A percentile compares a stretch with the other conserved stretches of the same genome.
These are phyloP conservation scores for Cavia porcellus DNA, from an alignment of 2,113 vertebrate species.

Conservation along the genomic window DNA sequence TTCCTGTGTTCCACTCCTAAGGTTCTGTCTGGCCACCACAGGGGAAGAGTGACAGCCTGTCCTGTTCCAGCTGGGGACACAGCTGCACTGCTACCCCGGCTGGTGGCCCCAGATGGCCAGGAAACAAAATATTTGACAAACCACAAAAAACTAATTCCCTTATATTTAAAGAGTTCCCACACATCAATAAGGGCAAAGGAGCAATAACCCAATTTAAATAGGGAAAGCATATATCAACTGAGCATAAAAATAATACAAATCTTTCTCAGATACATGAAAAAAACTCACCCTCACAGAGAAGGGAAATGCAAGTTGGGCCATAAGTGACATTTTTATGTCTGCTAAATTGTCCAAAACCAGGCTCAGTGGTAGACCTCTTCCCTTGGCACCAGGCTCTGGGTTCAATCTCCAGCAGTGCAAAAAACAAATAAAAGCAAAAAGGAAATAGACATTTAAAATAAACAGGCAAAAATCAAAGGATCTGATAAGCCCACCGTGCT, in stretches of 20 bases:
- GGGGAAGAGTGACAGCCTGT: neutral
- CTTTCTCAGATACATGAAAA: neutral
- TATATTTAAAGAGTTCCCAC: slow-evolving; percentile 18
- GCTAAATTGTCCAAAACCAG: neutral
- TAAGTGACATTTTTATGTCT: neutral
- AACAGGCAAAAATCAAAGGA: neutral
- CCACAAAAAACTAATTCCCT: slow-evolving; percentile 28
- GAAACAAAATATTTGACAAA: neutral
- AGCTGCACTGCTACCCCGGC: neutral
- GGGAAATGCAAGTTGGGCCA: neutral
- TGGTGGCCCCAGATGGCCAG: neutral
- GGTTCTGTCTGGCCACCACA: neutral
- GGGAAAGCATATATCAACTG: neutral
- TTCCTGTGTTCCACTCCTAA: neutral
- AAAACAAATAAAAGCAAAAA: neutral
- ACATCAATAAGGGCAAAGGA: neutral
- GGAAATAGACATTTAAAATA: neutral
- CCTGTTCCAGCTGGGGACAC: neutral
- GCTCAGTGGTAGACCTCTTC: neutral
- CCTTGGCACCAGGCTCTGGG: neutral
- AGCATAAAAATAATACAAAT: neutral
- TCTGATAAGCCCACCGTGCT: neutral
- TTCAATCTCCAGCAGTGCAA: neutral
- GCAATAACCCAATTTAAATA: neutral
- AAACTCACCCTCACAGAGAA: neutral